phyloP scores from a whole-genome alignment of 2,888 invertebrate species.

The Chymomyza fuscimana region DNA sequence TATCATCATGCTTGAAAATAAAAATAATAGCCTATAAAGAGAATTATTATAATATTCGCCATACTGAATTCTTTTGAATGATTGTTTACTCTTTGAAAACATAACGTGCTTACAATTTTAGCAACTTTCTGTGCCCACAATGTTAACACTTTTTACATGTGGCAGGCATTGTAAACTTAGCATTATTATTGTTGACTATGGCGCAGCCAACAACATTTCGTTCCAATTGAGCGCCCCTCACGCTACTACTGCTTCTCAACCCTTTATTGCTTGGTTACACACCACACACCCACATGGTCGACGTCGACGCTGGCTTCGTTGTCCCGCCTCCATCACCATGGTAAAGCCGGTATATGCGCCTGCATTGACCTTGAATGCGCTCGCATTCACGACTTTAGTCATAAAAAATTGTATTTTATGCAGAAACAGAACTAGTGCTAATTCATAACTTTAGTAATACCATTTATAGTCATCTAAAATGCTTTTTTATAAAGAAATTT shows the following conservation, averaged over 20 bases:
- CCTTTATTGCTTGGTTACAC: constrained; percentile 12
- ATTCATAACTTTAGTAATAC: neutral
- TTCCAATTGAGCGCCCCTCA: constrained; percentile 45
- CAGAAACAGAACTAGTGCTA: neutral
- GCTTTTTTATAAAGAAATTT: too few relatives aligned
- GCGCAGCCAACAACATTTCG: constrained; percentile 7
- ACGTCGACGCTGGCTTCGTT: neutral
- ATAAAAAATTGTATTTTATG: neutral
- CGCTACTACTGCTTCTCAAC: neutral
- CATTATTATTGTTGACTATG: constrained; percentile 16
- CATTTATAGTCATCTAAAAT: neutral
- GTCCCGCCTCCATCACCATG: neutral
- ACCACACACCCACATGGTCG: neutral
- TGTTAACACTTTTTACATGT: too few relatives aligned
- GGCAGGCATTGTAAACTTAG: too few relatives aligned
- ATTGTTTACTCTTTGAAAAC: too few relatives aligned
- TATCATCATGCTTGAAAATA: too few relatives aligned
- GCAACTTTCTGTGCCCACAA: too few relatives aligned
- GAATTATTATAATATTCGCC: too few relatives aligned
- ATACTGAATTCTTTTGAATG: too few relatives aligned
- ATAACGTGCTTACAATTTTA: too few relatives aligned
- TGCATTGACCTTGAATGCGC: neutral
- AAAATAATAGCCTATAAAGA: too few relatives aligned
- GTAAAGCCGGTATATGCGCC: neutral
- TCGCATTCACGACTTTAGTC: neutral